Conservation (phyloP, 2,113 vertebrate species). For the Phalacrocorax pelagicus region DNA sequence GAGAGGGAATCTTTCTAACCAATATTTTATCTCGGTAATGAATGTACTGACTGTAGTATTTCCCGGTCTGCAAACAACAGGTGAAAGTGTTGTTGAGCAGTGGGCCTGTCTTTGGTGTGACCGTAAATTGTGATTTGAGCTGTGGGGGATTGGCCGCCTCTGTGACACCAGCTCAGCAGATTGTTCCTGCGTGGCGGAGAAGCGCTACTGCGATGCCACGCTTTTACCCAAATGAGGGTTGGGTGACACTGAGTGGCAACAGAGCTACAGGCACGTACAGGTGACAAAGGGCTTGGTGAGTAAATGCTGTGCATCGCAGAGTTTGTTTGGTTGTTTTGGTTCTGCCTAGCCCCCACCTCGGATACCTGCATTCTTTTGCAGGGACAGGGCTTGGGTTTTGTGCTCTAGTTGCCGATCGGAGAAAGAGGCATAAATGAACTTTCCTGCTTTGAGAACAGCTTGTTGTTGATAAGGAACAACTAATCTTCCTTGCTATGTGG, state of each 20-base stretch:
- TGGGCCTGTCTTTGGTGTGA: not conserved
- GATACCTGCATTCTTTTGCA: not conserved
- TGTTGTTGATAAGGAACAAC: not conserved
- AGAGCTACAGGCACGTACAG: not conserved
- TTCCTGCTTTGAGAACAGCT: not conserved
- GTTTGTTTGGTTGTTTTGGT: not conserved
- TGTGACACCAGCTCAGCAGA: not conserved
- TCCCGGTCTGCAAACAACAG: not conserved
- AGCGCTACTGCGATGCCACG: rapidly evolving
- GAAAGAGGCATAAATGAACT: not conserved
- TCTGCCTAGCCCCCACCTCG: not conserved
- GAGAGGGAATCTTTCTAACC: not conserved
- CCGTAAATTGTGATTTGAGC: rapidly evolving
- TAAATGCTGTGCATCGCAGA: no score
- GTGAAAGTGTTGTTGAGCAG: not conserved
- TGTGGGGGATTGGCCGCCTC: no score
- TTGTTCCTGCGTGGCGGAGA: not conserved
- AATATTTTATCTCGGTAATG: rapidly evolving
- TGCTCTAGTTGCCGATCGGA: not conserved
- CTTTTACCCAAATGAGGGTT: not conserved
- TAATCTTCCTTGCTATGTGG: not conserved
- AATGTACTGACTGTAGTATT: not conserved
- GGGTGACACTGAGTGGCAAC: not conserved
- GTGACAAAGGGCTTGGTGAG: not conserved
- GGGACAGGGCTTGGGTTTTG: not conserved